These are phyloP conservation scores for Melanaphis sacchari DNA, from an alignment of 1,140 invertebrate genomes.

Conservation along the genomic window DNA sequence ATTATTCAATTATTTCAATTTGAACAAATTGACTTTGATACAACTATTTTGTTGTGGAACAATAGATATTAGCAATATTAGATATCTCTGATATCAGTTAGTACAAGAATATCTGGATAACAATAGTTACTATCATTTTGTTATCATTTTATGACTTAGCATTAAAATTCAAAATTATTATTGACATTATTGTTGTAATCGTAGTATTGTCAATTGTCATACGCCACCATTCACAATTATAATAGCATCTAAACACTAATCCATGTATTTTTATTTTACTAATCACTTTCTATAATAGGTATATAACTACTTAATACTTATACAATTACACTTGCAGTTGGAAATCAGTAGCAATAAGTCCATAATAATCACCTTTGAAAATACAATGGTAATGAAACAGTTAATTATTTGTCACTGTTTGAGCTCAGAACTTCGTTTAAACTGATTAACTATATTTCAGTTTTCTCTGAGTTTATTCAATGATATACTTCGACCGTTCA, in stretches of 20 bases:
- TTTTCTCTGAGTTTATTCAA: conserved; percentile 71
- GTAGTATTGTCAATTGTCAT: too few relatives aligned
- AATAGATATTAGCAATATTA: too few relatives aligned
- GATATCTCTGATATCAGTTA: too few relatives aligned
- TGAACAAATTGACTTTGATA: too few relatives aligned
- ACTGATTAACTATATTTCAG: neutral
- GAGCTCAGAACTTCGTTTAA: neutral
- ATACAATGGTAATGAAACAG: neutral
- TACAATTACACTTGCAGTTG: neutral
- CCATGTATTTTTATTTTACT: neutral
- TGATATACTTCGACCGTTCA: conserved; percentile 80
- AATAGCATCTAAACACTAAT: neutral
- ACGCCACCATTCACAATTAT: neutral
- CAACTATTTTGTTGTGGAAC: too few relatives aligned
- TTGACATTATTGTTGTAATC: too few relatives aligned
- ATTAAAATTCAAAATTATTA: too few relatives aligned
- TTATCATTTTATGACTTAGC: neutral
- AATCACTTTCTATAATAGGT: neutral
- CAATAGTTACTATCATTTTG: neutral
- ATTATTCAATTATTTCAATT: too few relatives aligned
- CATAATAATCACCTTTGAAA: neutral
- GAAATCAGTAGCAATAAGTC: neutral
- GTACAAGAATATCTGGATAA: too few relatives aligned
- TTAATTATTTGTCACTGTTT: neutral
- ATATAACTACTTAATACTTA: neutral